Conservation (phyloP, 2,888 invertebrate genomes). For the Quadroppia sp. region DNA sequence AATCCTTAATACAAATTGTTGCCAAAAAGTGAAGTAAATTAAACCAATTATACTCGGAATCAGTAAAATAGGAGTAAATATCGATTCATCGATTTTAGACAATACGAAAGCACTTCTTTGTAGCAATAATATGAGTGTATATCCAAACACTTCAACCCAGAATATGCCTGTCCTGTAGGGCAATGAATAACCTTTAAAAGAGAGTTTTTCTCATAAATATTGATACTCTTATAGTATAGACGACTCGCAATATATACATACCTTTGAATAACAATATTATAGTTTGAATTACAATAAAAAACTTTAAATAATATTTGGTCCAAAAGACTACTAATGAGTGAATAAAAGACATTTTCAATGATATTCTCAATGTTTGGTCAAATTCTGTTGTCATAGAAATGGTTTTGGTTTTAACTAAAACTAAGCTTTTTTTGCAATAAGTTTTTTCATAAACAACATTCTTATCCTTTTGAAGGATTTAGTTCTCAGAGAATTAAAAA, state of each 20-base stretch:
- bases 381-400: slow-evolving; percentile 26
- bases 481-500: neutral
- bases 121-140: neutral
- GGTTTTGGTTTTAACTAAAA: too few species aligned
- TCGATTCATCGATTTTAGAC: slow-evolving; percentile 13
- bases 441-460: too few species aligned
- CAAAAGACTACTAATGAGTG: neutral
- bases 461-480: too few species aligned
- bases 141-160: slow-evolving; percentile 10
- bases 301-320: slow-evolving; percentile 17
- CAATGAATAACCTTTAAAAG: slow-evolving; percentile 6
- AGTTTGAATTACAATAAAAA: neutral
- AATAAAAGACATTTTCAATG: slow-evolving; percentile 21
- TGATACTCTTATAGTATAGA: too few species aligned
- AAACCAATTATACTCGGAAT: slow-evolving; percentile 27
- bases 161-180: slow-evolving; percentile 15
- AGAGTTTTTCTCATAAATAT: neutral
- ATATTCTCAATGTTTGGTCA: neutral
- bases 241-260: neutral
- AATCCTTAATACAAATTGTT: slow-evolving; percentile 36
- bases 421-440: too few species aligned
- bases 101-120: slow-evolving; percentile 20
- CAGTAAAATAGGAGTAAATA: slow-evolving; percentile 4
- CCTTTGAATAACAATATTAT: slow-evolving; percentile 6
- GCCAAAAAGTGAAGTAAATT: slow-evolving; percentile 32